Evolutionary conservation across 2,888 invertebrate species (phyloP).

Genomic region (Helobdella robusta): DNA sequence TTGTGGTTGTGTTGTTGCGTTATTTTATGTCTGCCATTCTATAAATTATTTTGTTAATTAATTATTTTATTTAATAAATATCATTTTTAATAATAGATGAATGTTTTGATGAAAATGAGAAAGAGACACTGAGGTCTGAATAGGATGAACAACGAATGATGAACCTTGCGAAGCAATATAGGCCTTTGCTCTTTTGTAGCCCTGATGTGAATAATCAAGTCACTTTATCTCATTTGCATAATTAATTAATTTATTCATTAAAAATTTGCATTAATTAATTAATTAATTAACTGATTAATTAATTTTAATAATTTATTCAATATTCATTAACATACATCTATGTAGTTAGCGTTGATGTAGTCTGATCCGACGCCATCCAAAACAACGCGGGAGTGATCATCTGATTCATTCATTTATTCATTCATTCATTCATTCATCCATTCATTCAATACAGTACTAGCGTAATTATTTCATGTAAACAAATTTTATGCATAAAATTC

Average conservation of each 20-base stretch:
- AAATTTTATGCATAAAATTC: constrained; percentile 5
- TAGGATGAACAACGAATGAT: constrained; percentile 7
- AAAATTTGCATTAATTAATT: background rate
- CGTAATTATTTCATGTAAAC: background rate
- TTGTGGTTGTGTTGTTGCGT: no score
- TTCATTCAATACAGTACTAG: background rate
- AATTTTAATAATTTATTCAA: background rate
- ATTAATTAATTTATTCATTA: background rate
- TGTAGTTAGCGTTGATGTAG: constrained; percentile 49
- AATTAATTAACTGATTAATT: background rate
- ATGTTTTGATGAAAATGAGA: background rate
- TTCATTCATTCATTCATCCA: no score
- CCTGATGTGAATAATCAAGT: constrained; percentile 41
- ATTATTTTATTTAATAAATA: background rate
- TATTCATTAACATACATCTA: constrained; percentile 42
- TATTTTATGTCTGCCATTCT: no score
- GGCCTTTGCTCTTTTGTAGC: constrained; percentile 49
- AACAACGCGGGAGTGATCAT: constrained; percentile 47
- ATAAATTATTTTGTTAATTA: no score
- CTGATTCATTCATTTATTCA: constrained; percentile 35
- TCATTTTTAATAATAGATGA: background rate
- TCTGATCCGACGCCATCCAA: constrained; percentile 42
- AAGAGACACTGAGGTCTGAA: background rate
- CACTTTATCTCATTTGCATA: background rate
- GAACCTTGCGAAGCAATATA: constrained; percentile 53